phyloP scores from a whole-genome alignment of 1,140 invertebrate species.

The Hormaphis cornu region DNA sequence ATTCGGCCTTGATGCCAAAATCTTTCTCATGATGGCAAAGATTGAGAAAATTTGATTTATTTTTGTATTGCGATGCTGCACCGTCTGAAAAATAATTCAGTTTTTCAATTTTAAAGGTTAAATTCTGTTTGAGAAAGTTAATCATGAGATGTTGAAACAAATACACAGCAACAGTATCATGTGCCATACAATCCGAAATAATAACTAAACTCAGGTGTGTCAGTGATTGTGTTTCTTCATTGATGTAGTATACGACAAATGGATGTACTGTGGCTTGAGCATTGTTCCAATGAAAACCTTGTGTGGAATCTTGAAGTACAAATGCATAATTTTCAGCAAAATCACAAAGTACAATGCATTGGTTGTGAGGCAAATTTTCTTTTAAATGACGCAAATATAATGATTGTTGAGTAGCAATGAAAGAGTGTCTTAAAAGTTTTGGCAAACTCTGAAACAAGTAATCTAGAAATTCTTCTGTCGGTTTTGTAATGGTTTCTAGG shows the following conservation, averaged over 20 bases:
- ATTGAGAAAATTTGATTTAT: constrained; percentile 30
- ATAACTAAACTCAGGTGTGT: constrained; percentile 2
- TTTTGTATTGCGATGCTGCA: constrained; percentile 27
- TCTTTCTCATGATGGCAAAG: constrained; percentile 33
- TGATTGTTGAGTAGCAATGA: neutral
- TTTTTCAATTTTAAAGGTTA: neutral
- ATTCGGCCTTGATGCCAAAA: constrained; percentile 37
- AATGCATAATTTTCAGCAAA: neutral
- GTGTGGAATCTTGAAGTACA: constrained; percentile 9
- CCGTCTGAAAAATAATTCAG: constrained; percentile 19
- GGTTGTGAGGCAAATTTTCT: neutral
- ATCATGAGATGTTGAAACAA: neutral
- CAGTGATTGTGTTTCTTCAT: neutral
- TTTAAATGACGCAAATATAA: neutral
- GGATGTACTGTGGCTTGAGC: neutral
- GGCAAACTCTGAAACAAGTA: neutral
- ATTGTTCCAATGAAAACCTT: constrained; percentile 12
- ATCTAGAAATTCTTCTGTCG: too few relatives aligned
- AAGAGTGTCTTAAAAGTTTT: neutral
- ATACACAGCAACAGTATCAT: constrained; percentile 16
- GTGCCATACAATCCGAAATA: constrained; percentile 33
- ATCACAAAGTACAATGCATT: neutral
- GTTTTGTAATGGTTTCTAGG: too few relatives aligned
- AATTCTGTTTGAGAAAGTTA: neutral
- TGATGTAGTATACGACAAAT: constrained; percentile 15